These are phyloP conservation scores for Nestor notabilis DNA, from an alignment of 2,113 vertebrate genomes.

Conservation along the genomic window DNA sequence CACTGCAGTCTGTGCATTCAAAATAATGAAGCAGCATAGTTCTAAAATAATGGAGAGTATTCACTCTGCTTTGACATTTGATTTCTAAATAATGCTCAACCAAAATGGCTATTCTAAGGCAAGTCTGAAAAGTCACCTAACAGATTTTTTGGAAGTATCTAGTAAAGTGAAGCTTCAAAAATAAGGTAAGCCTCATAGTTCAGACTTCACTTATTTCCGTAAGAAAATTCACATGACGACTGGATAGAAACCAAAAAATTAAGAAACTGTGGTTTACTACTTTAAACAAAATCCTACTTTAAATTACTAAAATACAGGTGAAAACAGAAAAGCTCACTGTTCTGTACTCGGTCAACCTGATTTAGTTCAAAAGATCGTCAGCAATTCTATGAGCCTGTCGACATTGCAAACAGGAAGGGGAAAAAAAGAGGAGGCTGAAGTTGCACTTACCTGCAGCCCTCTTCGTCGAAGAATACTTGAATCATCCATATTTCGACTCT, in stretches of 20 bases:
- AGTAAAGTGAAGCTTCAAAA: neutral
- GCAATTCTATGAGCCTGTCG: neutral
- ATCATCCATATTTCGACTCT: slow-evolving; percentile 77
- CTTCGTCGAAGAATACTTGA: slow-evolving; percentile 81
- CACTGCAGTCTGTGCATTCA: neutral
- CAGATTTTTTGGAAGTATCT: neutral
- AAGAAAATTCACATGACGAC: neutral
- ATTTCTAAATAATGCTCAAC: neutral
- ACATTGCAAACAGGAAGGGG: neutral
- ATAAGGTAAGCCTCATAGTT: neutral
- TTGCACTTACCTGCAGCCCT: slow-evolving; percentile 82
- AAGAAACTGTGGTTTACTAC: neutral
- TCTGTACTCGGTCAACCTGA: neutral
- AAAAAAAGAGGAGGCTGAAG: neutral
- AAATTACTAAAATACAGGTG: neutral
- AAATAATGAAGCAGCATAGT: neutral
- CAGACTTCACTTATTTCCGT: neutral
- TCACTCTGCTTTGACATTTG: neutral
- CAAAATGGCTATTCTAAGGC: slow-evolving; percentile 12
- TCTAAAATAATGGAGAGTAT: neutral
- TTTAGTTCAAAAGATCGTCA: neutral
- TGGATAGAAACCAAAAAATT: neutral
- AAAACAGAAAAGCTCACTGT: neutral
- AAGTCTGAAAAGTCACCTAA: neutral
- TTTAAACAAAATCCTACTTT: neutral